Conservation (phyloP, 2,888 invertebrate genomes). For the Cheiracanthium punctorium region DNA sequence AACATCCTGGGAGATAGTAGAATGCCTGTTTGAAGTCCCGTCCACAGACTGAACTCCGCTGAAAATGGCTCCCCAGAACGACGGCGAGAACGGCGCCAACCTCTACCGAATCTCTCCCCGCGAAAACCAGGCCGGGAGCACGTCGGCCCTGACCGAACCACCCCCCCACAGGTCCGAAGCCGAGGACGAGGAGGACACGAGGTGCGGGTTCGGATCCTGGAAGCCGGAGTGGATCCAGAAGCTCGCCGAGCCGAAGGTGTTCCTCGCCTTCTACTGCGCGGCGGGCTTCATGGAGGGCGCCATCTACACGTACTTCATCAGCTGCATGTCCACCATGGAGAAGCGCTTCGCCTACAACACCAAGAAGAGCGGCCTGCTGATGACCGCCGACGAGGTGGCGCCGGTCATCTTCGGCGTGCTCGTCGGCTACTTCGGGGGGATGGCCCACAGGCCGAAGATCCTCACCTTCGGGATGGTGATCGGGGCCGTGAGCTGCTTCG, state of each 20-base stretch:
- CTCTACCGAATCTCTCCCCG: too few species aligned
- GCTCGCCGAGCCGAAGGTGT: conserved; percentile 68
- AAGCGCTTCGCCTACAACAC: conserved; percentile 71
- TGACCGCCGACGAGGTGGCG: conserved; percentile 69
- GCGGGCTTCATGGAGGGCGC: conserved; percentile 71
- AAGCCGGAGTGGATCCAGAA: conserved; percentile 70
- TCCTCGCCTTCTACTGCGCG: conserved; percentile 50
- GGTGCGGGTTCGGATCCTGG: conserved; percentile 70
- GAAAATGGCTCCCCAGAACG: too few species aligned
- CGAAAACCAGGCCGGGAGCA: conserved; percentile 46
- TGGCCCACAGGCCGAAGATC: conserved; percentile 63
- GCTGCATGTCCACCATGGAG: conserved; percentile 70
- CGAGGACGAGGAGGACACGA: conserved; percentile 28
- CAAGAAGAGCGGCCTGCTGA: conserved; percentile 70
- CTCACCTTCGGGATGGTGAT: conserved; percentile 63
- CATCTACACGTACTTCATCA: conserved; percentile 70
- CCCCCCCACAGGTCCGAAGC: not conserved
- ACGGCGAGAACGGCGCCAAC: conserved; percentile 31
- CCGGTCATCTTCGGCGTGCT: conserved; percentile 66
- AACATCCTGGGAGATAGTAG: too few species aligned
- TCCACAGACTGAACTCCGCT: too few species aligned
- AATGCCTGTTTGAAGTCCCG: too few species aligned
- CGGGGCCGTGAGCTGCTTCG: conserved; percentile 46
- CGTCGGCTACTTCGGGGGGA: conserved; percentile 70
- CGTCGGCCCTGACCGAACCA: conserved; percentile 31